phyloP scores from a whole-genome alignment of 2,888 invertebrate genomes.

The Coenonympha glycerion region DNA sequence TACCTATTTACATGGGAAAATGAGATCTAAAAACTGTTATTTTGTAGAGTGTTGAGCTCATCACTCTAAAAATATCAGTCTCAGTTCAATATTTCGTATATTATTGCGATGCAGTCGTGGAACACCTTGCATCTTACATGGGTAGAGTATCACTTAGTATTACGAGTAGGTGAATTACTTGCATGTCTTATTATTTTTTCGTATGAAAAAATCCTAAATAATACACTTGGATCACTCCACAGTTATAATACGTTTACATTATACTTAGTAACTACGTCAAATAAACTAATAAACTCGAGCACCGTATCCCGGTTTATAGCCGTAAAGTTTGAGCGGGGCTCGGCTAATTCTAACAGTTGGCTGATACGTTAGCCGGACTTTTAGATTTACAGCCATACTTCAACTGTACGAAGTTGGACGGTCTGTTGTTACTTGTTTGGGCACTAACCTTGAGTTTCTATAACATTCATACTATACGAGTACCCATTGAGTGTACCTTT shows the following conservation, averaged over 20 bases:
- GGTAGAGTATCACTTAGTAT: too few species aligned
- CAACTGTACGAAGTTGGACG: constrained; percentile 16
- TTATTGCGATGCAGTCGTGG: too few species aligned
- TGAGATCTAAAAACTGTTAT: too few species aligned
- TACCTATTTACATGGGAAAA: too few species aligned
- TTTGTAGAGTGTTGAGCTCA: too few species aligned
- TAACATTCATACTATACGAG: too few species aligned
- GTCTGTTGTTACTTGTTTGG: constrained; percentile 12
- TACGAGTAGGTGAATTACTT: too few species aligned
- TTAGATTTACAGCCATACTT: constrained; percentile 26
- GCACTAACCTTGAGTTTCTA: constrained; percentile 13
- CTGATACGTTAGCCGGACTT: constrained; percentile 26
- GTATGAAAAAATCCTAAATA: neutral
- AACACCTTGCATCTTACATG: too few species aligned
- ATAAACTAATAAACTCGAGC: constrained; percentile 18
- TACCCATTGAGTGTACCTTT: too few species aligned
- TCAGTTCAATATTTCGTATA: too few species aligned
- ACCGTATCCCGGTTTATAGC: constrained; percentile 21
- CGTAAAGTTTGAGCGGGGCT: constrained; percentile 22
- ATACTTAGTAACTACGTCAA: constrained; percentile 4
- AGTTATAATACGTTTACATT: neutral
- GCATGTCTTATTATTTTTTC: too few species aligned
- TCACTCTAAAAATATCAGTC: too few species aligned
- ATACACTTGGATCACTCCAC: neutral
- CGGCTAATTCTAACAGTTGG: constrained; percentile 28